Evolutionary conservation across 2,797 vertebrate species (phyloP), one percentile per base, ranked within the genome.

Genomic region (Hoplostethus mediterraneus): DNA sequence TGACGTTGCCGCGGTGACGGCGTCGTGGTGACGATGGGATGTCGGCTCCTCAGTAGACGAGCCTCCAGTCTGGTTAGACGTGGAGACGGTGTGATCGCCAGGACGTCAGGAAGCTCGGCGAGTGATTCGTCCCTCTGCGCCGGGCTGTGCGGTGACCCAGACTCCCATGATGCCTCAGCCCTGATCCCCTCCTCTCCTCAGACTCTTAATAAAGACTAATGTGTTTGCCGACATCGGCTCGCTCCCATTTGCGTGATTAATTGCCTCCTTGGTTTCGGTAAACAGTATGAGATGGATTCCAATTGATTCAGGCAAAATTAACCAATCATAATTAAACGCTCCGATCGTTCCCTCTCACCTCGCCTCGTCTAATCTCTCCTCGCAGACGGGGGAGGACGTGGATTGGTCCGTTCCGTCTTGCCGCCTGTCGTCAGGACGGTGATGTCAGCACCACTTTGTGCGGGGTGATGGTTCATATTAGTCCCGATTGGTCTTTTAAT

Each of bases 181-280:
- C 62, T 25, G 51, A 38, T 66, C 8, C 11, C 40, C 63, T 79
- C 75, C 66, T 63, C 55, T 0, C 64, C 12, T 65, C 79, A 51
- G 57, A 33, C 81, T 82, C 71, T 90, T 21, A 92, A 92, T 90
- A 88, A 90, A 90, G 90, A 92, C 83, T 86, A 90, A 92, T 91
- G 86, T 85, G 85, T 90, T 88, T 87, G 80, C 80, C 56, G 75
- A 89, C 89, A 85, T 83, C 74, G 80, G 88, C 88, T 84, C 71
- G 71, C 90, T 91, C 93, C 95, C 92, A 93, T 96, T 95, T 91
- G 89, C 68, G 52, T 95, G 94, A 96, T 95, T 92, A 94, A 96
- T 93, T 90, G 86, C 89, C 91, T 88, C 92, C 94, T 93, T 90
- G 77, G 80, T 77, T 92, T 91, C 77, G 65, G 92, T 92, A 90